Base-by-base conservation (phyloP, 92 coral and sea anemone genomes). In the Epizoanthus illoricatus region DNA sequence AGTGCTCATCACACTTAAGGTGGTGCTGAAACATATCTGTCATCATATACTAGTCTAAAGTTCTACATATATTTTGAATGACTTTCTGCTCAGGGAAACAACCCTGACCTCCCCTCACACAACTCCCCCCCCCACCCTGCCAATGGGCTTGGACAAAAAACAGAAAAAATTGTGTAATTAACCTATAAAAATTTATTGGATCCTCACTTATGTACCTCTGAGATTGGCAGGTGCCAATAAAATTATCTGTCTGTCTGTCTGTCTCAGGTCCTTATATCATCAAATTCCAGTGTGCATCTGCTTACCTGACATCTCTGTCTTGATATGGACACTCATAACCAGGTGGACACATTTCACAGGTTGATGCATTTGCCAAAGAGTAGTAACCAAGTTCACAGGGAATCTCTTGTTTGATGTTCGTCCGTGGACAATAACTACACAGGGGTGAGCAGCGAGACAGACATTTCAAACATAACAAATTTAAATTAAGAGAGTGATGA, bases 311-410 rank as follows among this genome's bases (percentile, higher is more conserved):
- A 36, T 89, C 98, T 39, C 84, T 93, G 80, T 96, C 86, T 86
- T 96, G 94, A 63, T 84, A 73, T 12, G 99, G 99, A 45, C 99
- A 96, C 84, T 88, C 89, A 41, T 96, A 96, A 1, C 99, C 99
- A 36, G 90, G 91, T 0, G 98, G 99, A 64, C 99, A 96, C 85
- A 94, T 93, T 5, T 93, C 91, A 82, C 98, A 95, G 19, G 89
- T 79, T 56, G 97, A 93, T 0, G 98, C 94, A 84, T 93, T 95
- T 10, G 91, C 98, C 71, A 76, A 68, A 0, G 98, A 93, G 63
- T 87, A 95, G 84, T 91, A 96, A 21, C 99, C 99, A 63, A 65
- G 71, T 20, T 85, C 96, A 84, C 99, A 96, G 0, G 98, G 80
- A 84, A 86, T 74, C 83, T 88, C 93, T 56, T 84, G 67, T 3